A percentile compares a stretch with the other conserved stretches of the same genome.
phyloP scores from a whole-genome alignment of 2,797 vertebrate genomes.

The Anableps anableps region DNA sequence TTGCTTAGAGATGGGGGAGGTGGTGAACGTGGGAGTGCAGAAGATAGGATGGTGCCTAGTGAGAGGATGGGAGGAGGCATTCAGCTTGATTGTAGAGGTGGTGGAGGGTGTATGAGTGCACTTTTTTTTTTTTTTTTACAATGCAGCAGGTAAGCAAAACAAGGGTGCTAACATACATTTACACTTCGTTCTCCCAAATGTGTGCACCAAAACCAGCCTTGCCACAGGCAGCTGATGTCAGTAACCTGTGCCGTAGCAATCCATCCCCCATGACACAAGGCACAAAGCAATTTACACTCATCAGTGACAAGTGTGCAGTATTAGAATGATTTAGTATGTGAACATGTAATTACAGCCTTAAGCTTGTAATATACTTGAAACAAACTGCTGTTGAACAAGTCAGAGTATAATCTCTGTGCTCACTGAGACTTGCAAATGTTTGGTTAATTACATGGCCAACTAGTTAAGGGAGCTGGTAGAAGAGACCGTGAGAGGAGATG shows the following conservation, averaged over 20 bases:
- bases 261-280: constrained; percentile 33
- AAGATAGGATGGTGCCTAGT: constrained; percentile 29
- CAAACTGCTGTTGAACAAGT: constrained; percentile 30
- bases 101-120: constrained; percentile 2
- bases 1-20: constrained; percentile 29
- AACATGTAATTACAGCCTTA: constrained; percentile 15
- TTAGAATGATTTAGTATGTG: constrained; percentile 36
- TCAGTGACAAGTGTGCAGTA: constrained; percentile 31
- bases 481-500: not conserved
- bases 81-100: constrained; percentile 49
- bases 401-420: not conserved
- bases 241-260: constrained; percentile 37
- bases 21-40: constrained; percentile 27
- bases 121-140: constrained; percentile 1
- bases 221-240: constrained; percentile 36
- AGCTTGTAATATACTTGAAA: constrained; percentile 33
- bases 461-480: not conserved
- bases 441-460: constrained; percentile 15
- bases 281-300: constrained; percentile 46
- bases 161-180: not conserved
- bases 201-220: constrained; percentile 1
- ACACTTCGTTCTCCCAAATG: not conserved
- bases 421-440: not conserved
- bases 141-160: constrained; percentile 45
- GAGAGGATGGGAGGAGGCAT: constrained; percentile 27